Conservation (phyloP, 2,113 vertebrate species). For the Aplodontia rufa region DNA sequence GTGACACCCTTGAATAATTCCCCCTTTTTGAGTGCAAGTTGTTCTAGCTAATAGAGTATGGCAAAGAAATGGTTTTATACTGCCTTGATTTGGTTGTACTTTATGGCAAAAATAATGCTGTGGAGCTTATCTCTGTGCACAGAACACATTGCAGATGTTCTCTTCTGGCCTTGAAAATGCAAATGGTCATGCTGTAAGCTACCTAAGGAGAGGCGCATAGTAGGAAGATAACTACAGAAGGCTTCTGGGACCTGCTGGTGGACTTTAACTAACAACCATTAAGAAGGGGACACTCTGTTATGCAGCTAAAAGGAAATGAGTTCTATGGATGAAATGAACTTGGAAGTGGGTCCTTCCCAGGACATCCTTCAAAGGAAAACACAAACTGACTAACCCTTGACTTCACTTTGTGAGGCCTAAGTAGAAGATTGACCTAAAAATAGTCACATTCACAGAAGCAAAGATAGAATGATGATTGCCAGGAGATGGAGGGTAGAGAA, state of each 20-base stretch:
- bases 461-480: neutral
- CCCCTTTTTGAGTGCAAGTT: neutral
- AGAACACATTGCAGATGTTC: neutral
- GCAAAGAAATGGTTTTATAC: neutral
- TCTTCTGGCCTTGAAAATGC: neutral
- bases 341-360: neutral
- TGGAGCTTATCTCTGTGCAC: neutral
- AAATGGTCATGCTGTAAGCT: neutral
- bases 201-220: neutral
- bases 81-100: neutral
- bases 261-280: neutral
- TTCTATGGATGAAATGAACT: neutral
- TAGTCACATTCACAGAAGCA: neutral
- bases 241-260: neutral
- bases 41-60: neutral
- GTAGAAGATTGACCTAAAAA: neutral
- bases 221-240: neutral
- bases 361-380: neutral
- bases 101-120: neutral
- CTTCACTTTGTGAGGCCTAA: neutral
- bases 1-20: neutral
- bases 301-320: neutral
- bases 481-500: neutral
- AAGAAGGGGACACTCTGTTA: neutral
- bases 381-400: neutral